Percentiles rank a stretch among this genome's conserved stretches.
Evolutionary conservation across 2,113 vertebrate genomes (phyloP).

Genomic region (Sphaerodactylus townsendi): DNA sequence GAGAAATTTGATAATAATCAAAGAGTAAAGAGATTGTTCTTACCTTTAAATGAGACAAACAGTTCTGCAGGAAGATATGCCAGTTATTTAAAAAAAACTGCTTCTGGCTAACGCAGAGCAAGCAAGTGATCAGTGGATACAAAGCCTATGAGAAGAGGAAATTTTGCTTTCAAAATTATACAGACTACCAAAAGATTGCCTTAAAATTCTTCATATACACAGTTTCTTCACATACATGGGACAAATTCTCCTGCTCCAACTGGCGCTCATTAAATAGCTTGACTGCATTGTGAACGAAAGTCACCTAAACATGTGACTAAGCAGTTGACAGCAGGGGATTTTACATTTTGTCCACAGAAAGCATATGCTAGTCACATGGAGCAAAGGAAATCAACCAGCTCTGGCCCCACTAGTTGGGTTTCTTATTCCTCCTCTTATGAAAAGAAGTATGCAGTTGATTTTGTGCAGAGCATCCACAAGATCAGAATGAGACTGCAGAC

Average conservation of each 20-base stretch:
- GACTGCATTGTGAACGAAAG: not conserved
- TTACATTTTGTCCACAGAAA: not conserved
- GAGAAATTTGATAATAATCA: not conserved
- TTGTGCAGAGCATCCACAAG: not conserved
- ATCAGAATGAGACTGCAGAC: too few relatives aligned
- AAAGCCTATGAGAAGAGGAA: slow-evolving; percentile 81
- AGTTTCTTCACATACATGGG: not conserved
- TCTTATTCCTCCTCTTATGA: not conserved
- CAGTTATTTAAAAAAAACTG: slow-evolving; percentile 99
- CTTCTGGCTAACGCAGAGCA: slow-evolving; percentile 99
- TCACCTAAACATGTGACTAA: not conserved
- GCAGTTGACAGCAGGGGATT: not conserved
- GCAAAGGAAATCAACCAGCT: not conserved
- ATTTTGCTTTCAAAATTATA: not conserved
- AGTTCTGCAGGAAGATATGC: slow-evolving; percentile 99
- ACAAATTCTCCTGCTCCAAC: not conserved
- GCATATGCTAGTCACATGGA: not conserved
- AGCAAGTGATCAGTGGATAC: slow-evolving; percentile 97
- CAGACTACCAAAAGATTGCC: too few relatives aligned
- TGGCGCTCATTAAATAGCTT: not conserved
- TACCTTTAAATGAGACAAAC: slow-evolving; percentile 99
- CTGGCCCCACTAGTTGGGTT: not conserved
- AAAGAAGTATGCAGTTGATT: too few relatives aligned
- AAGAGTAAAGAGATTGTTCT: slow-evolving; percentile 47
- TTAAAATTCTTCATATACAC: not conserved